A percentile compares a stretch with the other conserved stretches of the same genome.
Evolutionary conservation across 2,797 vertebrate species (phyloP).

Genomic region (Nyctibius grandis): DNA sequence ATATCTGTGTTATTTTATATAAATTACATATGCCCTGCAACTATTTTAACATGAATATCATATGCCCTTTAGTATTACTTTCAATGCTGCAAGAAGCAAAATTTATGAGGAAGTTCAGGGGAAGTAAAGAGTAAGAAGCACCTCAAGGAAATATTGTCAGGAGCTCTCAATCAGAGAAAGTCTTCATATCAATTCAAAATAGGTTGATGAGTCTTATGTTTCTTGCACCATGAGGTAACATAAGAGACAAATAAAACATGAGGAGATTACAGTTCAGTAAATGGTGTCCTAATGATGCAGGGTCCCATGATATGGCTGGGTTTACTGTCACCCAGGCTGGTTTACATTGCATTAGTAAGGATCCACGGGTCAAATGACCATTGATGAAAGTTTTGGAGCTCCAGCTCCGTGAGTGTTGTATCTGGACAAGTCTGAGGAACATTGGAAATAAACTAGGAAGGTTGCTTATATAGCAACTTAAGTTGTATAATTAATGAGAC

Average conservation of each 20-base stretch:
- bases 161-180: not conserved
- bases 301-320: accelerated
- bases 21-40: not conserved
- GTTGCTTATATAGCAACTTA: not conserved
- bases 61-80: not conserved
- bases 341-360: not conserved
- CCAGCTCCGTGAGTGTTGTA: accelerated
- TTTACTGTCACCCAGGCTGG: not conserved
- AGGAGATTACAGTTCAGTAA: not conserved
- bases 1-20: not conserved
- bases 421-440: not conserved
- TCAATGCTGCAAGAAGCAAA: not conserved
- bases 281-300: not conserved
- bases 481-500: not conserved
- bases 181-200: not conserved
- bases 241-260: not conserved
- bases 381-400: not conserved
- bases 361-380: not conserved
- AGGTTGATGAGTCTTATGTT: not conserved
- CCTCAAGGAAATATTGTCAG: not conserved
- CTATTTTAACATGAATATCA: not conserved
- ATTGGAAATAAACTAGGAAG: not conserved
- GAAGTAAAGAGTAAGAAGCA: not conserved
- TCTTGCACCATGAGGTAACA: not conserved
- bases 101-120: not conserved